Evolutionary conservation across 2,113 vertebrate species (phyloP).

Genomic region (Caretta caretta): DNA sequence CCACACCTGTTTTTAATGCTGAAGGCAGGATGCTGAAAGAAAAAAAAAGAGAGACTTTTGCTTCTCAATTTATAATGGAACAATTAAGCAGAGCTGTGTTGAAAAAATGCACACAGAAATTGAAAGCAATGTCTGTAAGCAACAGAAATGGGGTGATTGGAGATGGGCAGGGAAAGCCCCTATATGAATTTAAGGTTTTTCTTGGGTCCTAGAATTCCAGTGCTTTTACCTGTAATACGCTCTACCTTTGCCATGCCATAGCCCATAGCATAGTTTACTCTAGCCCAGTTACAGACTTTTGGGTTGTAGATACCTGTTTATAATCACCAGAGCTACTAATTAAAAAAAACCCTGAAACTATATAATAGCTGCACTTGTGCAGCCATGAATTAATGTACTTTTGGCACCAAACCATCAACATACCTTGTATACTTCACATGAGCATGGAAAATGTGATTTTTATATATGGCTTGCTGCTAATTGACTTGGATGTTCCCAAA

Average conservation of each 20-base stretch:
- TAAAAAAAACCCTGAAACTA: neutral
- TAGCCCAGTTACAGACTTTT: neutral
- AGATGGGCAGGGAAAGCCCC: neutral
- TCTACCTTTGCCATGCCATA: neutral
- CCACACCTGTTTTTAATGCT: neutral
- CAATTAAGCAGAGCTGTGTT: neutral
- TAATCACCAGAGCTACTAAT: slow-evolving; percentile 24
- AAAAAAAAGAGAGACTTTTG: neutral
- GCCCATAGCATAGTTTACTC: neutral
- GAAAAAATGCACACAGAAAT: neutral
- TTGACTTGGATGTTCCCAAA: neutral
- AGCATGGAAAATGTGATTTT: slow-evolving; percentile 2
- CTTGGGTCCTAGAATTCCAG: neutral
- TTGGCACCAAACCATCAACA: neutral
- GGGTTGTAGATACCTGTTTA: neutral
- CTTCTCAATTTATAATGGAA: neutral
- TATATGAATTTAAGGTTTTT: neutral
- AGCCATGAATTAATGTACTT: slow-evolving; percentile 19
- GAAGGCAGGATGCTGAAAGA: neutral
- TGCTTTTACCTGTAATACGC: neutral
- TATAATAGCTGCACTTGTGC: slow-evolving; percentile 36
- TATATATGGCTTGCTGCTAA: slow-evolving; percentile 17
- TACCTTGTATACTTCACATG: neutral
- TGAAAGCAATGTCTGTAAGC: neutral
- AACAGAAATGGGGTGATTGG: neutral